Base-by-base conservation (phyloP, 2,888 invertebrate species). In the Platynereis dumerilii region DNA sequence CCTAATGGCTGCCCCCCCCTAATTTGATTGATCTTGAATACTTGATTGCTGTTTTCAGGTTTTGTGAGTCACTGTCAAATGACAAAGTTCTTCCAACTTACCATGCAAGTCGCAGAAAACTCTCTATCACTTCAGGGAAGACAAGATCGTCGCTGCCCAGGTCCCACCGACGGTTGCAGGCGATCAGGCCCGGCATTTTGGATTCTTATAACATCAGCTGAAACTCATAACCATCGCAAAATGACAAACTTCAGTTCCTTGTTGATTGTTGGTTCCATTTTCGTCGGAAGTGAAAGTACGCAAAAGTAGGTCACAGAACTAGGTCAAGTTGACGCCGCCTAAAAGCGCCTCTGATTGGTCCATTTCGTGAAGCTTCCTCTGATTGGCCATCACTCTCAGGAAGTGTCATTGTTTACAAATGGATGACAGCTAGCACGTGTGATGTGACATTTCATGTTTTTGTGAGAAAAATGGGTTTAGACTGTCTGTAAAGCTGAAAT, bases 111-210 rank as follows among this genome's bases (percentile, higher is more conserved):
- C 87, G 79, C 2, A 86, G 70, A 28, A 85, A 69, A 20, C 84
- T 82, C 74, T 87, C 87, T 42, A 83, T 79, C 52, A 86, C 68
- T 24, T 83, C 92, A 39, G 94, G 94, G 83, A 93, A 92, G 54
- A 95, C 94, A 79, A 95, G 90, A 85, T 95, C 95, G 86, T 95
- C 95, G 75, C 92, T 92, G 78, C 92, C 93, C 77, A 93, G 91
- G 78, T 92, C 89, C 94, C 94, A 95, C 86, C 92, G 91, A 82
- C 94, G 89, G 79, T 91, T 91, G 83, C 94, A 92, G 72, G 93
- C 89, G 83, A 90, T 89, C 80, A 94, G 88, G 76, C 93, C 93
- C 81, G 94, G 94, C 94, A 95, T 95, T 29, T 44, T 59, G 12
- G 42, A 12, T 42, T 42, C n/a, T 34, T 12, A 34, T 12, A 34